phyloP scores from a whole-genome alignment of 2,888 invertebrate genomes.

The Lepas anatifera region DNA sequence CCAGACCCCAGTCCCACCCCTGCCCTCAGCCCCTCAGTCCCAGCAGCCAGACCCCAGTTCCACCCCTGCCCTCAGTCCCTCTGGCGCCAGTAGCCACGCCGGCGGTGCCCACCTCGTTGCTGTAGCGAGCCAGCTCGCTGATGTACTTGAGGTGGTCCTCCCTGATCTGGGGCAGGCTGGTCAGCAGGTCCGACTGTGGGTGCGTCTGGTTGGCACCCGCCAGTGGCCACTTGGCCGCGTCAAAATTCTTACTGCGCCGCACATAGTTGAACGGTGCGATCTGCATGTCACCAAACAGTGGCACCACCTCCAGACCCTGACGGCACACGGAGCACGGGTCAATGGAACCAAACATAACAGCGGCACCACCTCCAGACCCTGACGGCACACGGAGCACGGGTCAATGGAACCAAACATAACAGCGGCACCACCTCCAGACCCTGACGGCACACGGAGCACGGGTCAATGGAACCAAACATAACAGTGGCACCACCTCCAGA shows the following conservation, averaged over 20 bases:
- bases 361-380: too few species aligned
- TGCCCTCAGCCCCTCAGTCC: too few species aligned
- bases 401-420: constrained; percentile 44
- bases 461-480: too few species aligned
- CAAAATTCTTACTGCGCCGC: constrained; percentile 83
- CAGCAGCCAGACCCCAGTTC: too few species aligned
- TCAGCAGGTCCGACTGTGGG: constrained; percentile 88
- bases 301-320: constrained; percentile 83
- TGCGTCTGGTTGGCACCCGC: constrained; percentile 68
- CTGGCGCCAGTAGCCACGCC: too few species aligned
- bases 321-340: background rate
- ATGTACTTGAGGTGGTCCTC: constrained; percentile 97
- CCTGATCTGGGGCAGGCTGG: constrained; percentile 77
- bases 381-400: too few species aligned
- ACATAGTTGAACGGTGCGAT: constrained; percentile 98
- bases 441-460: too few species aligned
- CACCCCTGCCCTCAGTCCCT: too few species aligned
- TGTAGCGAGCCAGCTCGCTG: constrained; percentile 84
- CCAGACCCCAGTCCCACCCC: too few species aligned
- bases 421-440: constrained; percentile 86
- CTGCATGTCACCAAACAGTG: constrained; percentile 98
- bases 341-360: too few species aligned
- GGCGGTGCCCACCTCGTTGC: constrained; percentile 46
- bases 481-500: too few species aligned
- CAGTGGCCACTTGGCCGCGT: constrained; percentile 74